Percentiles rank a stretch among this genome's conserved stretches.
Evolutionary conservation across 2,888 invertebrate species (phyloP).

Genomic region (Belgica antarctica): DNA sequence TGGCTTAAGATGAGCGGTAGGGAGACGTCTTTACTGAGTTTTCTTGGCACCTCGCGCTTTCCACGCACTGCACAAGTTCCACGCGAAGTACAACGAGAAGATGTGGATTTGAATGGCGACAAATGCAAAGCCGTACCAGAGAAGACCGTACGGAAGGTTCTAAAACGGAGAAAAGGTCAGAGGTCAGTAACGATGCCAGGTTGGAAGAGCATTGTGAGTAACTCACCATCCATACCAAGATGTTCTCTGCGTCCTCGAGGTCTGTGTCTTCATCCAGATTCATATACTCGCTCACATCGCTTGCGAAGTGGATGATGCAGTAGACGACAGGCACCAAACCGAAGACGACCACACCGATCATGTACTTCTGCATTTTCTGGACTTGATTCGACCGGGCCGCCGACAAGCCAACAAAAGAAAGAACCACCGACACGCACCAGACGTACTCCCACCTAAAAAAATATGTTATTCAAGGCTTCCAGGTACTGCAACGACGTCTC

Average conservation of each 20-base stretch:
- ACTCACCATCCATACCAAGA: slow-evolving; percentile 74
- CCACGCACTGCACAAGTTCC: slow-evolving; percentile 80
- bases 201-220: no score
- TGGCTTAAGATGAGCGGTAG: neutral
- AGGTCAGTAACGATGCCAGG: neutral
- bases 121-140: slow-evolving; percentile 89
- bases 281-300: slow-evolving; percentile 79
- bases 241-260: slow-evolving; percentile 65
- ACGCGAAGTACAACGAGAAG: slow-evolving; percentile 81
- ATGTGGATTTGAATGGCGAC: slow-evolving; percentile 84
- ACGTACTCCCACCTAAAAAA: slow-evolving; percentile 87
- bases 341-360: slow-evolving; percentile 74
- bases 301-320: slow-evolving; percentile 76
- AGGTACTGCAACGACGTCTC: slow-evolving; percentile 29
- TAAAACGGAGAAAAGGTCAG: slow-evolving; percentile 54
- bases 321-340: slow-evolving; percentile 79
- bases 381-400: slow-evolving; percentile 83
- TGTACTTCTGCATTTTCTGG: slow-evolving; percentile 71
- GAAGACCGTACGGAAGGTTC: slow-evolving; percentile 85
- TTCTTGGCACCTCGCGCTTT: slow-evolving; percentile 63
- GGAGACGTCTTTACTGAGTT: slow-evolving; percentile 63
- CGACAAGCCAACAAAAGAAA: slow-evolving; percentile 80
- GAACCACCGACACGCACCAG: slow-evolving; percentile 81
- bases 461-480: no score
- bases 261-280: slow-evolving; percentile 59